Evolutionary conservation across 2,797 vertebrate species (phyloP).

Genomic region (Vireo griseus): DNA sequence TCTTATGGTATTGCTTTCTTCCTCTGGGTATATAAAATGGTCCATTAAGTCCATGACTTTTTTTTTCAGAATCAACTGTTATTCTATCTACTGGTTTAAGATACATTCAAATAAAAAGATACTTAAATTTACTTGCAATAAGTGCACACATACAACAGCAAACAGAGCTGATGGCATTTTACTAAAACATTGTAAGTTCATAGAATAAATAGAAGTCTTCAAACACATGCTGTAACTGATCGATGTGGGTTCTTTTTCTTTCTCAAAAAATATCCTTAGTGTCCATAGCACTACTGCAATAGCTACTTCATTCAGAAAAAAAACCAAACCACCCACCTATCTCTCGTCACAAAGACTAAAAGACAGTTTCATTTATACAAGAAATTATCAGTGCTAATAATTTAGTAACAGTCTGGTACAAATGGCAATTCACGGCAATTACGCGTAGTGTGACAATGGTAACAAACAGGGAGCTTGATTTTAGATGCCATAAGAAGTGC

Average conservation of each 20-base stretch:
- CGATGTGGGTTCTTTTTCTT: constrained; percentile 47
- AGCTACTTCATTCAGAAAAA: constrained; percentile 44
- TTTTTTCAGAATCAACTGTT: constrained; percentile 24
- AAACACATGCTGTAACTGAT: constrained; percentile 63
- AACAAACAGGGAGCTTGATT: neutral
- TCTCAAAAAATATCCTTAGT: constrained; percentile 38
- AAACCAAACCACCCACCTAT: neutral
- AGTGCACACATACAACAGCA: constrained; percentile 64
- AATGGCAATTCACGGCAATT: neutral
- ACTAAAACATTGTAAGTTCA: constrained; percentile 45
- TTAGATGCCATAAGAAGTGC: neutral
- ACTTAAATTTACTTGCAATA: constrained; percentile 70
- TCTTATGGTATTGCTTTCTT: constrained; percentile 72
- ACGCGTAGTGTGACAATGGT: neutral
- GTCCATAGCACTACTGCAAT: neutral
- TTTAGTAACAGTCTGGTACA: constrained; percentile 56
- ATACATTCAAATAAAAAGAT: constrained; percentile 84
- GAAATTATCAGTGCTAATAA: constrained; percentile 58
- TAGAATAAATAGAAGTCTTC: constrained; percentile 74
- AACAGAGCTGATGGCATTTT: constrained; percentile 51
- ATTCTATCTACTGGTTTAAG: constrained; percentile 73
- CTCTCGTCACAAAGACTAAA: constrained; percentile 32
- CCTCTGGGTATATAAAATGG: constrained; percentile 59
- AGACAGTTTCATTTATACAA: constrained; percentile 50
- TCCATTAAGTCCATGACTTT: constrained; percentile 16